Evolutionary conservation across 2,797 vertebrate genomes (phyloP).

Genomic region (Chromis chromis): DNA sequence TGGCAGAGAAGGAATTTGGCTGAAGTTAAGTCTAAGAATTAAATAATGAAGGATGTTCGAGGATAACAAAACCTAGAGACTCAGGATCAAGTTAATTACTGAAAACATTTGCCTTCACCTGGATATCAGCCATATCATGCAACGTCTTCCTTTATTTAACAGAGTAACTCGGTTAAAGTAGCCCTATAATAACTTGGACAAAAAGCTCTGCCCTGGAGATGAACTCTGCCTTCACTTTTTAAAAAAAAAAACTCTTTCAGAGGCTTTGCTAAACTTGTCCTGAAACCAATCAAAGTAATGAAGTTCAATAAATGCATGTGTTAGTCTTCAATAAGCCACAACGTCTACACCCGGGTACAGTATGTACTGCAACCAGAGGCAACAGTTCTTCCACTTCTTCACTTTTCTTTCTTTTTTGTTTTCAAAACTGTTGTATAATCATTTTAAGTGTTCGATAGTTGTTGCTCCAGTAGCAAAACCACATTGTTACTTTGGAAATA

Average conservation of each 20-base stretch:
- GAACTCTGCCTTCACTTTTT: conserved; percentile 4
- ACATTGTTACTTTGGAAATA: neutral
- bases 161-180: conserved; percentile 3
- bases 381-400: neutral
- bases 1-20: conserved; percentile 12
- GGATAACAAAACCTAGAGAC: conserved; percentile 13
- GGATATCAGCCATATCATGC: neutral
- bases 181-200: neutral
- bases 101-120: conserved; percentile 12
- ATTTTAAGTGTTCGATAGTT: neutral
- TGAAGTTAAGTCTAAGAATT: conserved; percentile 19
- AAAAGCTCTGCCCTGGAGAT: neutral
- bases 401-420: neutral
- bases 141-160: conserved; percentile 3
- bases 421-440: neutral
- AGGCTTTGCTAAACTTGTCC: neutral
- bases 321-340: conserved; percentile 9
- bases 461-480: neutral
- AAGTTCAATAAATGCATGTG: conserved; percentile 19
- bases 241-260: neutral
- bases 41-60: conserved; percentile 29
- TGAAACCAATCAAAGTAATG: conserved; percentile 25
- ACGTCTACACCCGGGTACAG: neutral
- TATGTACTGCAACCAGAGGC: neutral
- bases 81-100: conserved; percentile 9